phyloP scores from a whole-genome alignment of 1,140 invertebrate genomes.

The Macrobrachium nipponense region DNA sequence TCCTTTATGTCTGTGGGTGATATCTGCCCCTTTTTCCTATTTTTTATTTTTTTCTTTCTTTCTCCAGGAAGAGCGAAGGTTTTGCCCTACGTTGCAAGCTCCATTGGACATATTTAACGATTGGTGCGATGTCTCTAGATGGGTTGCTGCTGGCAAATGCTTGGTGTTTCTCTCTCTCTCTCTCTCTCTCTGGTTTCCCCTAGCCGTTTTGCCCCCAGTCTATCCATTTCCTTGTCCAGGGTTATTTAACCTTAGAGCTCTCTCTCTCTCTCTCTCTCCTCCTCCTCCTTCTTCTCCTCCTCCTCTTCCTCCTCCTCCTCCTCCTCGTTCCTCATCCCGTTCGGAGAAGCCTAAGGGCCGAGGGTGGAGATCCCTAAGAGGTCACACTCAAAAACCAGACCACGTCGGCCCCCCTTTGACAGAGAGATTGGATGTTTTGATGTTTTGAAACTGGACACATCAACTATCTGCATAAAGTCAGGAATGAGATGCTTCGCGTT shows the following conservation, averaged over 20 bases:
- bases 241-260: not conserved
- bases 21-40: not conserved
- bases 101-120: too few relatives aligned
- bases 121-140: too few relatives aligned
- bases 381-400: too few relatives aligned
- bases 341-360: too few relatives aligned
- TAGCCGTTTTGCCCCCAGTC: not conserved
- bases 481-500: too few relatives aligned
- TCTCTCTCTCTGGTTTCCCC: conserved; percentile 11
- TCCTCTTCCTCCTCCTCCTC: not conserved
- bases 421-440: too few relatives aligned
- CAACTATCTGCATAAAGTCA: too few relatives aligned
- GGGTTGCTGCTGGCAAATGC: not conserved
- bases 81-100: not conserved
- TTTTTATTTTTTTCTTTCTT: not conserved
- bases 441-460: too few relatives aligned
- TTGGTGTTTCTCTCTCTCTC: conserved; percentile 1
- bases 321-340: not conserved
- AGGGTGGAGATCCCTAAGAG: too few relatives aligned
- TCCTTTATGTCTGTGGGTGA: too few relatives aligned
- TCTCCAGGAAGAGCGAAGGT: not conserved
- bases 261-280: not conserved
- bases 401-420: too few relatives aligned
- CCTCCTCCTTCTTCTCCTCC: not conserved
- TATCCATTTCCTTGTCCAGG: not conserved